phyloP scores from a whole-genome alignment of 2,888 invertebrate species.

The Hirudinaria manillensis region DNA sequence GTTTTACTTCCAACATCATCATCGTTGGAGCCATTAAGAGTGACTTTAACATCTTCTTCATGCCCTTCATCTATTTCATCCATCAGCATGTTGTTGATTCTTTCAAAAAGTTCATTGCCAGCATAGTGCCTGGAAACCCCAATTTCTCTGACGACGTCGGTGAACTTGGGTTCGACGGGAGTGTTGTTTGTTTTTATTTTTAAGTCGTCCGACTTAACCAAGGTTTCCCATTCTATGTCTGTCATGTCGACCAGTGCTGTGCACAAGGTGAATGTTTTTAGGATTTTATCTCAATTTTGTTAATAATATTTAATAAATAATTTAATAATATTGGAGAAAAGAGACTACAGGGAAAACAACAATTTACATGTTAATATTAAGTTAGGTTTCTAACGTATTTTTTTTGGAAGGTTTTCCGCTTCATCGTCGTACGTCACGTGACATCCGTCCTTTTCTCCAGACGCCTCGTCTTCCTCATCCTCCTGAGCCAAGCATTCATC shows the following conservation, averaged over 20 bases:
- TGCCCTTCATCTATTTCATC: constrained; percentile 40
- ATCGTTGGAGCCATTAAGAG: background rate
- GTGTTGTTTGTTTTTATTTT: constrained; percentile 48
- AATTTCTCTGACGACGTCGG: constrained; percentile 70
- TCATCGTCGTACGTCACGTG: background rate
- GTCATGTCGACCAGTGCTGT: constrained; percentile 77
- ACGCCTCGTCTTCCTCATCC: background rate
- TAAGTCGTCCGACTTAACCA: constrained; percentile 55
- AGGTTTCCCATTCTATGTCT: constrained; percentile 88
- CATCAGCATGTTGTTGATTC: constrained; percentile 47
- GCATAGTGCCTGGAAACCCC: constrained; percentile 75
- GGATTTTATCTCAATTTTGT: too few species aligned
- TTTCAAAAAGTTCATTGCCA: constrained; percentile 62
- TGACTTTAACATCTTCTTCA: constrained; percentile 37
- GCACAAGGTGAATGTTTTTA: background rate
- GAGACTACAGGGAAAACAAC: background rate
- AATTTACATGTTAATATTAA: background rate
- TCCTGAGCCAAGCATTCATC: constrained; percentile 14
- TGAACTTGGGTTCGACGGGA: constrained; percentile 72
- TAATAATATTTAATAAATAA: too few species aligned
- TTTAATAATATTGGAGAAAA: too few species aligned
- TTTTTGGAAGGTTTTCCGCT: background rate
- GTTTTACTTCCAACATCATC: background rate
- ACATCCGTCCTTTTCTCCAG: constrained; percentile 16
- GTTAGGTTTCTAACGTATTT: background rate